Conservation (phyloP, 2,888 invertebrate species). For the Heliconius charithonia region DNA sequence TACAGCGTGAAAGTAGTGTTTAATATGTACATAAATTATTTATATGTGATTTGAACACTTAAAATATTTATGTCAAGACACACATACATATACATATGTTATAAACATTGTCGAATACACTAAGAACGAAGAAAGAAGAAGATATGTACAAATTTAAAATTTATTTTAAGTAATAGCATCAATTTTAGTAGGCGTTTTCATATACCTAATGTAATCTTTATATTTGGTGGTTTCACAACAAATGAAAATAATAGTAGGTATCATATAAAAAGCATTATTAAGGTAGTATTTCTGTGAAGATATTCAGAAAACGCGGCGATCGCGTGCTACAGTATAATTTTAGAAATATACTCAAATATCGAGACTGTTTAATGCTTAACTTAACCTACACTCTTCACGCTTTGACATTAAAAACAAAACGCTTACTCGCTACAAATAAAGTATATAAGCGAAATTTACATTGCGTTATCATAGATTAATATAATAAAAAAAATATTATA, state of each 20-base stretch:
- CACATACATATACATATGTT: too few relatives aligned
- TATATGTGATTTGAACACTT: too few relatives aligned
- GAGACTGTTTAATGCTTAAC: background rate
- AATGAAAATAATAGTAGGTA: background rate
- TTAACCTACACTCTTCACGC: background rate
- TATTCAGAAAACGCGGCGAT: constrained; percentile 27
- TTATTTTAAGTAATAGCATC: background rate
- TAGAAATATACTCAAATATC: constrained; percentile 9
- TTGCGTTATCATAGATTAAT: background rate
- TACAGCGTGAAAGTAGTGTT: too few relatives aligned
- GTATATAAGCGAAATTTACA: background rate
- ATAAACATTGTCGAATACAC: too few relatives aligned
- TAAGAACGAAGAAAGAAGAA: too few relatives aligned
- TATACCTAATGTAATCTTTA: background rate
- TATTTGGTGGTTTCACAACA: background rate
- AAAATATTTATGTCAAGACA: too few relatives aligned
- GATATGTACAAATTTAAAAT: too few relatives aligned
- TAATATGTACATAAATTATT: too few relatives aligned
- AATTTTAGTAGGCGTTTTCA: background rate
- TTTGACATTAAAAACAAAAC: constrained; percentile 16
- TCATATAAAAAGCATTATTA: background rate
- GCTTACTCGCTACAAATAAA: background rate
- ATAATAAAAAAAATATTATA: background rate
- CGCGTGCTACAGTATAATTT: constrained; percentile 23
- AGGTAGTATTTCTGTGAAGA: background rate